Evolutionary conservation across 1,140 invertebrate species (phyloP).

Genomic region (Bombyx mori): DNA sequence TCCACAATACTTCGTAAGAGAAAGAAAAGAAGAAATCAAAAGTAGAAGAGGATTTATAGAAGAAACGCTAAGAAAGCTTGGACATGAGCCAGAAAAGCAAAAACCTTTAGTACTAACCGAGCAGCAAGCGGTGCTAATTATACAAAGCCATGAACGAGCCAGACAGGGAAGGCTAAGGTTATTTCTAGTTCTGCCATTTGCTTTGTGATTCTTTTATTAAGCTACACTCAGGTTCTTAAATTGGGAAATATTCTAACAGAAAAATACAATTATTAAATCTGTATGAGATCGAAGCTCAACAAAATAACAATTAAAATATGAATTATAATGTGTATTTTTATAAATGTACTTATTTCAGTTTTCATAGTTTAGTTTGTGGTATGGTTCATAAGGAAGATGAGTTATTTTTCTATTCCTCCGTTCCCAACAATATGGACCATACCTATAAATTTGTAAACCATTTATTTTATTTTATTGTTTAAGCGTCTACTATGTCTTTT

Average conservation of each 20-base stretch:
- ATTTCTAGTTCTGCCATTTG: constrained; percentile 1
- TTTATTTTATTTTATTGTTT: background rate
- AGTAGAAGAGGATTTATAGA: constrained; percentile 76
- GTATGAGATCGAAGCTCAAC: too few relatives aligned
- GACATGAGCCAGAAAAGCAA: constrained; percentile 77
- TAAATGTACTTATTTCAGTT: too few relatives aligned
- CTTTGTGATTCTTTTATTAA: too few relatives aligned
- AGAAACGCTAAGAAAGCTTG: constrained; percentile 77
- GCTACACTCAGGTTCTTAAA: too few relatives aligned
- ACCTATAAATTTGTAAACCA: background rate
- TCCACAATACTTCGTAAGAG: constrained; percentile 79
- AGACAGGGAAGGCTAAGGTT: constrained; percentile 84
- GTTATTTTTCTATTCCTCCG: too few relatives aligned
- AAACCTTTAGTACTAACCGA: constrained; percentile 76
- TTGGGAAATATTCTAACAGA: too few relatives aligned
- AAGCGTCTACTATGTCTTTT: background rate
- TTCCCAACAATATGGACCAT: too few relatives aligned
- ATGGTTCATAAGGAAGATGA: too few relatives aligned
- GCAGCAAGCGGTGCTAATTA: constrained; percentile 86
- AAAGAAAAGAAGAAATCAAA: constrained; percentile 75
- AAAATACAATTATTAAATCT: too few relatives aligned
- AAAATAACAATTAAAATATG: too few relatives aligned
- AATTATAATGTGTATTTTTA: too few relatives aligned
- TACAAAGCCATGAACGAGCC: constrained; percentile 92
- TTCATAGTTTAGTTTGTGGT: too few relatives aligned